A percentile compares a stretch with the other conserved stretches of the same genome.
Evolutionary conservation across 1,140 invertebrate genomes (phyloP).

Genomic region (Trissolcus basalis): DNA sequence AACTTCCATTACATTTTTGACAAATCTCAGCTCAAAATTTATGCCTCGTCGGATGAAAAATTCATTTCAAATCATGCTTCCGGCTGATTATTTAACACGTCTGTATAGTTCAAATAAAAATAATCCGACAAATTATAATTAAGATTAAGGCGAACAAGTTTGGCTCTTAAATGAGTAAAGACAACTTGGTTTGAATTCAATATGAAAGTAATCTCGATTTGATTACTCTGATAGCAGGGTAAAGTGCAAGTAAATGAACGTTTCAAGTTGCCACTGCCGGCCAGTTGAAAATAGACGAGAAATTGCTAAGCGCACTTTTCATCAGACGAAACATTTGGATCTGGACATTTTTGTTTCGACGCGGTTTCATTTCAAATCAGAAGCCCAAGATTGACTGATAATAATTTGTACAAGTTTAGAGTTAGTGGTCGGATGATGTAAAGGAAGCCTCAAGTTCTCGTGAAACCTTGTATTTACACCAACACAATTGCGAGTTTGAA

Average conservation of each 20-base stretch:
- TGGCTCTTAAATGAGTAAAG: no score
- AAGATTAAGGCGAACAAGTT: no score
- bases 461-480: conserved; percentile 44
- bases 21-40: no score
- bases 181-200: not conserved
- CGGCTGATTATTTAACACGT: no score
- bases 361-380: no score
- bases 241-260: conserved; percentile 37
- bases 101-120: no score
- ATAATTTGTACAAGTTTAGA: conserved; percentile 12
- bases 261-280: conserved; percentile 37
- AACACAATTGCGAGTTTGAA: conserved; percentile 14
- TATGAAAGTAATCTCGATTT: conserved; percentile 41
- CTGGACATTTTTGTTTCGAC: no score
- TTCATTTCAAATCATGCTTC: no score
- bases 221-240: conserved; percentile 32
- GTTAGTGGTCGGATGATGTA: conserved; percentile 32
- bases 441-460: conserved; percentile 42
- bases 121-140: no score
- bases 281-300: conserved; percentile 44
- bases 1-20: not conserved
- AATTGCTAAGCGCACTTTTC: conserved; percentile 34
- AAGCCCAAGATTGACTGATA: no score
- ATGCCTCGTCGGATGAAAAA: not conserved
- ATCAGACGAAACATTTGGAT: not conserved